Evolutionary conservation across 1,140 invertebrate genomes (phyloP).

Genomic region (Yoshiicerus persimilis): DNA sequence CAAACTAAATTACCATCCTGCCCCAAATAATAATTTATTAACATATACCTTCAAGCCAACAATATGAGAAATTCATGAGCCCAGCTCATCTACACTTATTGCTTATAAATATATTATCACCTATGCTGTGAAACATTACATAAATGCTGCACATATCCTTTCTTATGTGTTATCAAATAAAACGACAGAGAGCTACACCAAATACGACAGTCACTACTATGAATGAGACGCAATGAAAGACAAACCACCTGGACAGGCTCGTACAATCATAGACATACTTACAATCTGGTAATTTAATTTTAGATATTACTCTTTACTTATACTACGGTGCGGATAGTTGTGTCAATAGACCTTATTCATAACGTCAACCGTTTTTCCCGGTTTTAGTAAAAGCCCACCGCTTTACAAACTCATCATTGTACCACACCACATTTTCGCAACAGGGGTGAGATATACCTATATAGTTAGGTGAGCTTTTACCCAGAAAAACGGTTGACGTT

Average conservation of each 20-base stretch:
- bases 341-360: too few relatives aligned
- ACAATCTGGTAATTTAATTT: neutral
- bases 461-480: too few relatives aligned
- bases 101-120: neutral
- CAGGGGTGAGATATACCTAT: too few relatives aligned
- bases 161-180: neutral
- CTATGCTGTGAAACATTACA: neutral
- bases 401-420: too few relatives aligned
- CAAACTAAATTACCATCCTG: conserved; percentile 12
- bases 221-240: neutral
- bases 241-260: neutral
- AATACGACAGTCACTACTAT: neutral
- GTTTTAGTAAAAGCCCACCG: too few relatives aligned
- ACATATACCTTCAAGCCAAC: neutral
- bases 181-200: neutral
- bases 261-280: neutral
- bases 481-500: too few relatives aligned
- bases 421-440: too few relatives aligned
- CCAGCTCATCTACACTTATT: neutral
- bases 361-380: too few relatives aligned
- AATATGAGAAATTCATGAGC: neutral
- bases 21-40: conserved; percentile 18
- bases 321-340: too few relatives aligned
- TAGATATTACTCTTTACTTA: neutral
- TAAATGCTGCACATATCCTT: too few relatives aligned